Conservation (phyloP, 2,113 vertebrate species). For the Rafetus swinhoei region DNA sequence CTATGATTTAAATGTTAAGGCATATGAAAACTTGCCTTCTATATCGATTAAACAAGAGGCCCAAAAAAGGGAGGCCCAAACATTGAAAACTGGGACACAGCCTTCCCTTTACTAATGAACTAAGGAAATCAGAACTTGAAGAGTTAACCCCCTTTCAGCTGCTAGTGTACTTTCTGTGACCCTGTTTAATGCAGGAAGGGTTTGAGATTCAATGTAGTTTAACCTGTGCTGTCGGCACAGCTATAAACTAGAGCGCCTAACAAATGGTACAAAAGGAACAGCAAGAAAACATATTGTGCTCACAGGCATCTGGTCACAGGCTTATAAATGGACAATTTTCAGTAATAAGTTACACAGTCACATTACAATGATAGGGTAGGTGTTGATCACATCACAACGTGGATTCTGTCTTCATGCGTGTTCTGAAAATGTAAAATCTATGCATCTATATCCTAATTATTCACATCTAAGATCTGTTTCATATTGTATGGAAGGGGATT, state of each 20-base stretch:
- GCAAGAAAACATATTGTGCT: conserved; percentile 45
- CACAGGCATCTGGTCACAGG: conserved; percentile 56
- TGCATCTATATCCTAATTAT: background rate
- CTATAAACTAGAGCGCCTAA: conserved; percentile 74
- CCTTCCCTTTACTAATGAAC: background rate
- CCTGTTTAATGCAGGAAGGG: conserved; percentile 65
- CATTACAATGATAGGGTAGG: background rate
- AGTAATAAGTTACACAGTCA: background rate
- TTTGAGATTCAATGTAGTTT: conserved; percentile 68
- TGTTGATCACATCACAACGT: background rate
- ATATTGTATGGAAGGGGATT: background rate
- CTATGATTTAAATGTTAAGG: background rate
- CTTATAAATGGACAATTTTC: conserved; percentile 4
- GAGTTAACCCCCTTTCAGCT: conserved; percentile 59
- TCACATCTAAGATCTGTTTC: background rate
- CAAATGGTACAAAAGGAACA: conserved; percentile 57
- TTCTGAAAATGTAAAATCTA: background rate
- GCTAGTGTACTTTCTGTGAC: conserved; percentile 76
- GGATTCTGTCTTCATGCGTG: background rate
- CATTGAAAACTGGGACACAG: background rate
- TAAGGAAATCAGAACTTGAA: conserved; percentile 31
- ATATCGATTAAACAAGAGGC: background rate
- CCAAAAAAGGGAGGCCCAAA: background rate
- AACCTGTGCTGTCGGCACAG: conserved; percentile 69
- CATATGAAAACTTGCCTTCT: background rate